A percentile compares a stretch with the other conserved stretches of the same genome.
phyloP scores from a whole-genome alignment of 2,113 vertebrate species.

The Poeciliopsis occidentalis region DNA sequence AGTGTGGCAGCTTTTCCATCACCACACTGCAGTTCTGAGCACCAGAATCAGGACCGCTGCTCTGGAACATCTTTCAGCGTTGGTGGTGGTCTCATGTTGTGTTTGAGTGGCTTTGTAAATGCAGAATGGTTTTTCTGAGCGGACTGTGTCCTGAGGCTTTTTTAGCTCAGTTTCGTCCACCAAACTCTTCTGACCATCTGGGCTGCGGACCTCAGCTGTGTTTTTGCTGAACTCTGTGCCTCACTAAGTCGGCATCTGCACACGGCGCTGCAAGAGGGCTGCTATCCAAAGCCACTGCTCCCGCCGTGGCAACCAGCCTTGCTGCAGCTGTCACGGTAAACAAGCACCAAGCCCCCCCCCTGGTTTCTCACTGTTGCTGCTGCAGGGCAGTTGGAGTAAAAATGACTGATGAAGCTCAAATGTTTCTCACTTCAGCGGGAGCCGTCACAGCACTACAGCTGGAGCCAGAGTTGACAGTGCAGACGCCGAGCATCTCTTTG shows the following conservation, averaged over 20 bases:
- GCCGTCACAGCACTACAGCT: conserved; percentile 55
- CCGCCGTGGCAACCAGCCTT: conserved; percentile 56
- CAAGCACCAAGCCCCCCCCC: conserved; percentile 48
- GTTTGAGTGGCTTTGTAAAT: conserved; percentile 24
- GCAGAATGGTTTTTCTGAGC: conserved; percentile 15
- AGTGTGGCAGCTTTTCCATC: conserved; percentile 22
- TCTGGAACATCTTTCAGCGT: conserved; percentile 1
- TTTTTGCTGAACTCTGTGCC: conserved; percentile 39
- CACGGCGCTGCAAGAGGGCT: conserved; percentile 41
- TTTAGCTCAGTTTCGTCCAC: conserved; percentile 23
- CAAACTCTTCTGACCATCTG: conserved; percentile 46
- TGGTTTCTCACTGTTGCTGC: conserved; percentile 39
- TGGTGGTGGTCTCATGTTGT: conserved; percentile 22
- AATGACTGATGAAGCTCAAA: conserved; percentile 67
- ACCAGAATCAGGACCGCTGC: conserved; percentile 25
- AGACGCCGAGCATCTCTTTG: conserved; percentile 62
- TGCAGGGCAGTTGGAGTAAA: conserved; percentile 50
- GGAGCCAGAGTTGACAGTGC: conserved; percentile 58
- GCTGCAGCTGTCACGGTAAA: conserved; percentile 67
- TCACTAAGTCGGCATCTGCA: conserved; percentile 58
- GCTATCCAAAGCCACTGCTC: conserved; percentile 43
- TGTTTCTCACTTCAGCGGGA: conserved; percentile 56
- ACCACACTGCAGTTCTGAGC: conserved; percentile 35
- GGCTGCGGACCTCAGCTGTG: conserved; percentile 60
- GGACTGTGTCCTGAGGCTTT: conserved; percentile 32